Conservation (phyloP, 2,888 invertebrate genomes). For the Dolichopus griseipennis region DNA sequence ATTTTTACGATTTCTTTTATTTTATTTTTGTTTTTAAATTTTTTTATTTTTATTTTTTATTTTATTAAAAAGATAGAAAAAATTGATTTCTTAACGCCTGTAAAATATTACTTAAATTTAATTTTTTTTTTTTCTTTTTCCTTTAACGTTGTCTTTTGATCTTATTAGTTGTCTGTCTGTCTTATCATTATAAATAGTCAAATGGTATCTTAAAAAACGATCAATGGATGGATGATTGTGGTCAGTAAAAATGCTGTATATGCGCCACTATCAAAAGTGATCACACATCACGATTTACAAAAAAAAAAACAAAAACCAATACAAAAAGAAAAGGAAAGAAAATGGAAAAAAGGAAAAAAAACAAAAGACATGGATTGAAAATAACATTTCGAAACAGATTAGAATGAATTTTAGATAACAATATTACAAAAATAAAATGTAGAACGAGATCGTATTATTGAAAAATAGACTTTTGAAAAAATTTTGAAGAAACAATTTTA, state of each 20-base stretch:
- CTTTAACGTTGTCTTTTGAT: background rate
- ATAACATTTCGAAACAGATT: too few species aligned
- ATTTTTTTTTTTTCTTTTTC: background rate
- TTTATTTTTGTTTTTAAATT: background rate
- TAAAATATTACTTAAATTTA: background rate
- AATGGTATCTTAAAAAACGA: background rate
- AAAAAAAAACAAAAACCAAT: background rate
- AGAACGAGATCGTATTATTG: too few species aligned
- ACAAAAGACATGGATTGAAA: too few species aligned
- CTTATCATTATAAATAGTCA: background rate
- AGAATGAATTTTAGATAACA: too few species aligned
- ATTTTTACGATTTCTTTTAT: background rate
- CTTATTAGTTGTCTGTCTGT: background rate
- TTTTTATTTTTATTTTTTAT: too few species aligned
- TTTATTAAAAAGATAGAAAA: background rate
- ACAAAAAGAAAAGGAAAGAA: too few species aligned
- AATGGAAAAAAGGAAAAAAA: background rate
- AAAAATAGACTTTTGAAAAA: too few species aligned
- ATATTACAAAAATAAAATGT: too few species aligned
- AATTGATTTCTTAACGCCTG: background rate
- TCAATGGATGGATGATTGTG: background rate
- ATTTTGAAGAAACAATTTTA: too few species aligned
- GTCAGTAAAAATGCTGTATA: background rate
- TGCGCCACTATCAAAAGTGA: background rate
- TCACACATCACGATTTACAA: conserved; percentile 3